Evolutionary conservation across 1,140 invertebrate species (phyloP), one percentile per base, ranked within the genome.

Genomic region (Brachionus plicatilis): DNA sequence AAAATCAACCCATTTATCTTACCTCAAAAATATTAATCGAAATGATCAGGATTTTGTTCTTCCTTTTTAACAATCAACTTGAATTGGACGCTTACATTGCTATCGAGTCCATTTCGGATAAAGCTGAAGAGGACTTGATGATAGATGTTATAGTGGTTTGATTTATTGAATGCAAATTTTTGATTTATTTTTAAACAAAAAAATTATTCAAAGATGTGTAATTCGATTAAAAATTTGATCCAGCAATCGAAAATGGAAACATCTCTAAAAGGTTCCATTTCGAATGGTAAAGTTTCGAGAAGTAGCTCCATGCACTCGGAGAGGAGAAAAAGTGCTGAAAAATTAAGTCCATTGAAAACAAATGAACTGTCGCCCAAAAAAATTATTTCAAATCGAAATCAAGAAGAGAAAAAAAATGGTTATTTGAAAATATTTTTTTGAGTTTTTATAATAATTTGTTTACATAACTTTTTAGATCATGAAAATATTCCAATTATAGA

Each of bases 41-140:
- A 82, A 65, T 82, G 79, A 41, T 82, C 8, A 17, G 53, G 12
- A 65, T 60, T 14, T 27, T 82, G 27, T 82, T 82, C 24, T 68
- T 65, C 24, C 29, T 82, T 3, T 82, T 82, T 68, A 60, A 82
- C 33, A 82, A 82, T 47, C n/a, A 68, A 14, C 33, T 65, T 41
- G 53, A 82, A 41, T 45, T 82, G 27, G 53, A 82, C n/a, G 9
- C 79, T 27, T 82, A 65, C 43, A 65, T 82, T 12, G 79, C 79
- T 6, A 82, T 82, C 9, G 79, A 82, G 33, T 37, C 79, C 11
- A 82, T 82, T 47, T 82, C 53, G 0, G 53, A 65, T 29, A 60
- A 82, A 43, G 79, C 79, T 17, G 79, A 82, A 68, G 53, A 82
- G 7, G 79, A 82, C 8, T 12, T 82, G 53, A 82, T 82, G 79